Percentiles rank a stretch among this genome's conserved stretches.
phyloP scores from a whole-genome alignment of 2,888 invertebrate species.

The Elmis aenea region DNA sequence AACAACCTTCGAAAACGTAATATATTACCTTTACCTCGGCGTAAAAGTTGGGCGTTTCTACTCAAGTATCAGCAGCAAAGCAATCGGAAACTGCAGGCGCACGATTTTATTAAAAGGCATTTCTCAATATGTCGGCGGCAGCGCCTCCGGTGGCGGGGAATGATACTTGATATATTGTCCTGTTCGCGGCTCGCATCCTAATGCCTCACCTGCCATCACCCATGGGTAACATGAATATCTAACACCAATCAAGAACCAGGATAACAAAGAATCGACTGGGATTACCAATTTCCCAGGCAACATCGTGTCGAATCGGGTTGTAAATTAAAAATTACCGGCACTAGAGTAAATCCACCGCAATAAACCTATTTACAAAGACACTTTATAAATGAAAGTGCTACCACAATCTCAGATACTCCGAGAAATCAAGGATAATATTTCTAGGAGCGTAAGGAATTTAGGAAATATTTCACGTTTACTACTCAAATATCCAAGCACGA shows the following conservation, averaged over 20 bases:
- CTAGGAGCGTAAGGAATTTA: too few relatives aligned
- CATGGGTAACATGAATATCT: slow-evolving; percentile 23
- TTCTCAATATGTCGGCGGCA: slow-evolving; percentile 30
- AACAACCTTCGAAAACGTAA: too few relatives aligned
- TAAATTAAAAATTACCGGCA: too few relatives aligned
- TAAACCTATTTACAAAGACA: too few relatives aligned
- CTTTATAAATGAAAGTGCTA: too few relatives aligned
- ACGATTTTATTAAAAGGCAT: slow-evolving; percentile 32
- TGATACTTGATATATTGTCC: slow-evolving; percentile 27
- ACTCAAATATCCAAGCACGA: too few relatives aligned
- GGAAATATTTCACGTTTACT: too few relatives aligned
- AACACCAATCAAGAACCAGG: slow-evolving; percentile 18
- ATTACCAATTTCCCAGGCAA: slow-evolving; percentile 3
- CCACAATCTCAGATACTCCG: too few relatives aligned
- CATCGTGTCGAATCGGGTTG: too few relatives aligned
- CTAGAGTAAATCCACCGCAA: too few relatives aligned
- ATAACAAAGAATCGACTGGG: slow-evolving; percentile 8
- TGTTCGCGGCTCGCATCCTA: slow-evolving; percentile 25
- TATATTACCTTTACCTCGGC: slow-evolving; percentile 12
- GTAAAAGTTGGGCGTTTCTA: slow-evolving; percentile 17
- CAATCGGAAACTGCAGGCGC: slow-evolving; percentile 27
- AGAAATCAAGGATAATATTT: too few relatives aligned
- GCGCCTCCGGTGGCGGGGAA: slow-evolving; percentile 22
- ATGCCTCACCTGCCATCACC: slow-evolving; percentile 22
- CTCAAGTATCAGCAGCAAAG: slow-evolving; percentile 20